Base-by-base conservation (phyloP, 2,113 vertebrate species). In the Nothobranchius kuhntae region DNA sequence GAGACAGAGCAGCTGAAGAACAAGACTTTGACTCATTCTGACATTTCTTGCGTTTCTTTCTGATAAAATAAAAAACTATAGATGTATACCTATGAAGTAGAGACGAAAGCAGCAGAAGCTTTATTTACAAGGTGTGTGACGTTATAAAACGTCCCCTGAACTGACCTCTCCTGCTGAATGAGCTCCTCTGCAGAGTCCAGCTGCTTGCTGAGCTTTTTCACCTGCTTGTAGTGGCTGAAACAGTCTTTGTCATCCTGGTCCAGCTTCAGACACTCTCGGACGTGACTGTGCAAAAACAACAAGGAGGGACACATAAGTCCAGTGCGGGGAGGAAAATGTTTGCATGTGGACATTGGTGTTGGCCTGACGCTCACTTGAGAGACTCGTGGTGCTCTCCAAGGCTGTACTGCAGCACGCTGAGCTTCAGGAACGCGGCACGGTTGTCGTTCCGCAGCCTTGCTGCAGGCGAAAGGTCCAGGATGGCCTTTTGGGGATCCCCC, bases 181-280 rank as follows among this genome's bases (percentile, higher is more conserved):
- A 92, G 86, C 62, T 93, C 92, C 15, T 95, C 94, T 0, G 93
- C 94, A 0, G 87, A 84, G 72, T 94, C 93, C 78, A 95, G 80
- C 86, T 94, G 94, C 77, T 93, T 93, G 81, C 91, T 91, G 52
- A 95, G 93, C 68, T 94, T 95, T 72, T 94, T 95, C 80, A 93
- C 94, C 80, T 92, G 94, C 78, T 94, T 94, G 90, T 95, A 95
- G 75, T 94, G 93, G 21, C 84, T 74, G 64, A 95, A 93, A 76
- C 94, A 95, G 51, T 93, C 92, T 24, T 92, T 93, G 73, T 95
- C 94, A 0, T 95, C 94, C 86, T 95, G 94, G 81, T 95, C 94
- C 10, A 95, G 87, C 82, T 92, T 94, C 78, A 95, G 84, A 81
- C 94, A 95, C 68, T 95, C 94, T 7, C 94, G 84, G 12, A 94